Conservation (phyloP, 2,888 invertebrate genomes). For the Clunio marinus region DNA sequence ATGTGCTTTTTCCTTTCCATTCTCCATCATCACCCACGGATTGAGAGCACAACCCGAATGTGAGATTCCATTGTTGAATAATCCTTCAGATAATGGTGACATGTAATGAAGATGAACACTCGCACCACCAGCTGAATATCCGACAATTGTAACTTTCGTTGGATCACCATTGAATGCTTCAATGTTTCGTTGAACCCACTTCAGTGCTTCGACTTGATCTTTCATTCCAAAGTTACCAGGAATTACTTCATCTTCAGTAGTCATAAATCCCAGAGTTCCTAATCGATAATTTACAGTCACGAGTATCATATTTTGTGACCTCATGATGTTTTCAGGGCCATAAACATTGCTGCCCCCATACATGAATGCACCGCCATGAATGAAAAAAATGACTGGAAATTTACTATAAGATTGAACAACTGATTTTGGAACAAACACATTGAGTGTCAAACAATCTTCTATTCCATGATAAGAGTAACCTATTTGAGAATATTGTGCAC, state of each 20-base stretch:
- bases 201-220: constrained; percentile 53
- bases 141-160: constrained; percentile 51
- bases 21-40: constrained; percentile 57
- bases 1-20: constrained; percentile 59
- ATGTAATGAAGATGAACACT: constrained; percentile 53
- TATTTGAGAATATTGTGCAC: constrained; percentile 61
- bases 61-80: constrained; percentile 61
- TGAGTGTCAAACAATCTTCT: constrained; percentile 66
- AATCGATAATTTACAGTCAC: constrained; percentile 68
- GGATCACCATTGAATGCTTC: constrained; percentile 51
- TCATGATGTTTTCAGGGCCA: constrained; percentile 59
- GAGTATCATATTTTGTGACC: constrained; percentile 57
- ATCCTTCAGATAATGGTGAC: constrained; percentile 50
- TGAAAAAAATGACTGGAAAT: constrained; percentile 61
- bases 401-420: constrained; percentile 45
- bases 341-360: constrained; percentile 57
- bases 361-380: constrained; percentile 70
- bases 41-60: constrained; percentile 66
- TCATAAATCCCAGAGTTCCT: constrained; percentile 62
- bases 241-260: constrained; percentile 51
- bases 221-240: constrained; percentile 55
- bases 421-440: constrained; percentile 57
- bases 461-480: constrained; percentile 58
- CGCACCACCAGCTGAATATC: constrained; percentile 53
- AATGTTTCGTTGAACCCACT: constrained; percentile 53